Evolutionary conservation across 2,888 invertebrate species (phyloP), one percentile per base, ranked within the genome.

Genomic region (Eupithecia insigniata): DNA sequence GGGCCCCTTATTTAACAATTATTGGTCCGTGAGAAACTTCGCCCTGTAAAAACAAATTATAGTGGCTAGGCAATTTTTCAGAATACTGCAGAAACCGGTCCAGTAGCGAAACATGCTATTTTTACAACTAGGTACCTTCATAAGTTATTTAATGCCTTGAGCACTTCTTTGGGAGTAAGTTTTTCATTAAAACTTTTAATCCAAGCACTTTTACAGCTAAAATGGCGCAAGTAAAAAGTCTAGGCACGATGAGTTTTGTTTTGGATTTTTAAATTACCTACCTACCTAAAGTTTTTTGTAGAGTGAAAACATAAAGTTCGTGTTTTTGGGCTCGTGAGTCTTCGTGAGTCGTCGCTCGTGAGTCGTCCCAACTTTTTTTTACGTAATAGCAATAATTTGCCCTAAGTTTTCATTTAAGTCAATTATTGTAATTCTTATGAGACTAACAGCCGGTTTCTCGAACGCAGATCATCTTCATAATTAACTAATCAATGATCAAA

Each of bases 131-230:
- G 55, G 26, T 55, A 55, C 55, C 22, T 55, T 22, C 12, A 55
- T n/a, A 55, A 55, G 55, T 55, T 26, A 55, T 55, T 26, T 55
- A 55, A 22, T 55, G 65, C 39, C 36, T 43, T 65, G 34, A 62
- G 64, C 62, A 62, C 64, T 64, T 64, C 62, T 62, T 55, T n/a
- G 3, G n/a, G 32, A 62, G 14, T 39, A 64, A 64, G 64, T 64
- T 64, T 39, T 64, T 64, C 64, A 64, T 64, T 34, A 64, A 64
- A 64, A 64, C 64, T 66, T 36, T 36, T 64, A 64, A 55, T 51
- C 34, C 34, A 62, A n/a, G 55, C 14, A 64, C 64, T 64, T 62
- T 34, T 64, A 22, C 10, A 60, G 39, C 36, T 8, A 64, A 64
- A 64, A 64, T 34, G 22, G 36, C 64, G 36, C 32, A 5, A n/a